phyloP scores from a whole-genome alignment of 2,113 vertebrate genomes.

The Sciurus niger region DNA sequence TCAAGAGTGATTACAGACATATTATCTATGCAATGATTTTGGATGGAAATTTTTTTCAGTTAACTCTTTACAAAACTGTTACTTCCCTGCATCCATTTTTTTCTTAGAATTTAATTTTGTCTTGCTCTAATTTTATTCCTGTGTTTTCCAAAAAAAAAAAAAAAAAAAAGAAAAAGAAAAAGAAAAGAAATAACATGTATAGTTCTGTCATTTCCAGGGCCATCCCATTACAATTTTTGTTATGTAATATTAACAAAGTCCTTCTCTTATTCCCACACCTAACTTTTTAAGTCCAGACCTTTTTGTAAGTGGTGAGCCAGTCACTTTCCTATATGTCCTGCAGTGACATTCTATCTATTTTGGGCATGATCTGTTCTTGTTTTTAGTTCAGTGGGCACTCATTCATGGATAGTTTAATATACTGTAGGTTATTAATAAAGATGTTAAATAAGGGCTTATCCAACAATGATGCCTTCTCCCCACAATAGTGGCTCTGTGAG shows the following conservation, averaged over 20 bases:
- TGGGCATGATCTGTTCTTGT: background rate
- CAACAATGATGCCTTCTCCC: background rate
- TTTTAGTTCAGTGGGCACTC: slow-evolving; percentile 58
- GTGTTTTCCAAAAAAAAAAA: background rate
- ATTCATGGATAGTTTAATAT: slow-evolving; percentile 48
- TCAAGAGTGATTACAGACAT: background rate
- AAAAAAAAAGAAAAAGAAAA: too few species aligned
- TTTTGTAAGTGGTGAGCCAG: background rate
- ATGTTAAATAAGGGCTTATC: slow-evolving; percentile 60
- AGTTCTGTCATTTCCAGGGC: background rate
- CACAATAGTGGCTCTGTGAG: background rate
- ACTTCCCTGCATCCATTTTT: slow-evolving; percentile 30
- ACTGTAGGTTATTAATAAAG: slow-evolving; percentile 60
- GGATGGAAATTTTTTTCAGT: slow-evolving; percentile 32
- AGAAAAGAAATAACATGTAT: background rate
- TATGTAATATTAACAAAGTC: background rate
- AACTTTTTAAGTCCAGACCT: slow-evolving; percentile 4
- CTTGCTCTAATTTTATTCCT: background rate
- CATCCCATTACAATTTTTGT: slow-evolving; percentile 22
- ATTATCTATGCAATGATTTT: slow-evolving; percentile 48
- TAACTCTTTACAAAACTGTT: slow-evolving; percentile 6
- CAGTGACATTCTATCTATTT: slow-evolving; percentile 42
- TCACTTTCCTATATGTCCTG: background rate
- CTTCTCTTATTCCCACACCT: background rate
- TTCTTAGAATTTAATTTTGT: slow-evolving; percentile 29